Conservation (phyloP, 2,113 vertebrate genomes). For the Ceyx cyanopectus region DNA sequence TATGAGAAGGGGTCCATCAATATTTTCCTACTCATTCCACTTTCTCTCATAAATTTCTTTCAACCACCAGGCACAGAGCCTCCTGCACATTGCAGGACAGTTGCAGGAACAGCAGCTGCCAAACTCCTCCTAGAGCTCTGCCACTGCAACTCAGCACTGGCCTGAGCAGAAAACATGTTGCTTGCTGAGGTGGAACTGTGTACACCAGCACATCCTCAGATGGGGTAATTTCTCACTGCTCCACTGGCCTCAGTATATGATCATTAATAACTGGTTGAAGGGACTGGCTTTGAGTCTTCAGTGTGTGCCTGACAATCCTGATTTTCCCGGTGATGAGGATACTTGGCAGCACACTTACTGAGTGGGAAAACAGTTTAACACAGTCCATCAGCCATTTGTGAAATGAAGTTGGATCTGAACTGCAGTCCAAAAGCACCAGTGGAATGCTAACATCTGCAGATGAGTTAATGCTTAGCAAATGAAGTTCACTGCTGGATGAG, state of each 20-base stretch:
- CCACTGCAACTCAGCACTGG: neutral
- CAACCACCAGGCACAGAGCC: neutral
- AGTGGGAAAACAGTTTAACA: neutral
- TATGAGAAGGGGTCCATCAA: neutral
- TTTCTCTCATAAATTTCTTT: neutral
- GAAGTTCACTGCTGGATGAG: neutral
- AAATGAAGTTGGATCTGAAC: constrained; percentile 19
- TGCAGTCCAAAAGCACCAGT: neutral
- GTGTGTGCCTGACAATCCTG: neutral
- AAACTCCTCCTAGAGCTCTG: neutral
- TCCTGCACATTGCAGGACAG: neutral
- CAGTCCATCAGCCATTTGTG: neutral
- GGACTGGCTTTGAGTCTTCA: neutral
- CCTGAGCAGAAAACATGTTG: neutral
- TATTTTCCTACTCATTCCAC: neutral
- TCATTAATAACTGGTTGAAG: constrained; percentile 1
- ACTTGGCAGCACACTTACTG: neutral
- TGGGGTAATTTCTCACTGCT: neutral
- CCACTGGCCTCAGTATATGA: neutral
- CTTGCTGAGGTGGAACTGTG: neutral
- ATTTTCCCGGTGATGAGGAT: neutral
- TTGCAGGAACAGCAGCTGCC: neutral
- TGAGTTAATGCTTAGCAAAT: neutral
- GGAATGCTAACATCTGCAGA: constrained; percentile 3
- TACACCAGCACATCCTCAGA: neutral